Evolutionary conservation across 37 sponge, comb jelly and placozoan species (phyloP).

Genomic region (Halichondria panicea): DNA sequence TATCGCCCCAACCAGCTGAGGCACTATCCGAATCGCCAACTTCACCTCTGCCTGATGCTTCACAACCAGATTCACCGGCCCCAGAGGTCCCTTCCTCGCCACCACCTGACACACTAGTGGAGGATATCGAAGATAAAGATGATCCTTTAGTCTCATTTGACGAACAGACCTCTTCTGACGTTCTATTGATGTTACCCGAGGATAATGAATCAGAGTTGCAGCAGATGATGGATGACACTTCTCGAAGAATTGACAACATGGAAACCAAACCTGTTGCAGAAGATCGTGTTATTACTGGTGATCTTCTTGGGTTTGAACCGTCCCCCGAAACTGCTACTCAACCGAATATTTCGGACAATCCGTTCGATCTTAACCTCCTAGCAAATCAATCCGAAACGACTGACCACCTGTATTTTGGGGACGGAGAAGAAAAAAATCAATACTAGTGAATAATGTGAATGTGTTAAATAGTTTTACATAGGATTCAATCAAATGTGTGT

Average conservation of each 20-base stretch:
- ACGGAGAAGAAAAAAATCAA: too few relatives aligned
- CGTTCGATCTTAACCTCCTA: too few relatives aligned
- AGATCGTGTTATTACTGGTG: neutral
- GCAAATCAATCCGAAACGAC: too few relatives aligned
- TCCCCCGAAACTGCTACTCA: too few relatives aligned
- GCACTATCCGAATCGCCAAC: neutral
- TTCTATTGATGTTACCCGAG: slow-evolving; percentile 14
- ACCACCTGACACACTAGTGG: neutral
- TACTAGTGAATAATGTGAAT: too few relatives aligned
- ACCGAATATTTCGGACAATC: too few relatives aligned
- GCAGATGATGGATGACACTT: slow-evolving; percentile 16
- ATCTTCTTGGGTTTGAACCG: neutral
- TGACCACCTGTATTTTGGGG: too few relatives aligned
- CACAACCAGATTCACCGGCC: neutral
- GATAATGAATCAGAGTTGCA: slow-evolving; percentile 8
- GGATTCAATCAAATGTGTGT: too few relatives aligned
- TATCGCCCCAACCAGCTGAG: neutral
- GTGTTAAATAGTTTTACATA: too few relatives aligned
- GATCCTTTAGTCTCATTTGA: neutral
- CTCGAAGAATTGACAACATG: neutral
- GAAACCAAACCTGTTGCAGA: neutral
- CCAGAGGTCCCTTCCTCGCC: neutral
- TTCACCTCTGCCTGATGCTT: neutral
- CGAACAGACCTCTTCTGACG: slow-evolving; percentile 15
- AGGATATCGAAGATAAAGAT: neutral